Base-by-base conservation (phyloP, 2,888 invertebrate genomes). In the Piscicola geometra region DNA sequence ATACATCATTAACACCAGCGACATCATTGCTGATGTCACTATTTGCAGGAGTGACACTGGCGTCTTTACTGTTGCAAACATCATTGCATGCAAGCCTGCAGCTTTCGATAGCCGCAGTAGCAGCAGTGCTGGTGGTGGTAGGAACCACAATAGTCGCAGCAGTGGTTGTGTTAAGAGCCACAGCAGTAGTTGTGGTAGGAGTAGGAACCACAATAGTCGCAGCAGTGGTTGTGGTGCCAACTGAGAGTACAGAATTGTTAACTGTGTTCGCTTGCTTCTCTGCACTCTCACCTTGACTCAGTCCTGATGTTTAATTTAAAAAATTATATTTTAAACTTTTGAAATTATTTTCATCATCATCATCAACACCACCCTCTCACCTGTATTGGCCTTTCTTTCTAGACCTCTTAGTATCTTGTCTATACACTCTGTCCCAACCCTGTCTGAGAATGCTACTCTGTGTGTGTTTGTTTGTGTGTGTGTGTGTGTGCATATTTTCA, bases 401-500 rank as follows among this genome's bases (percentile, higher is more conserved):
- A 68, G 68, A 28, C 36, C 18, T 68, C 32, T 36, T 3, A 68
- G 3, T 2, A 32, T 68, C 5, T 68, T 68, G 18, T 35, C 68
- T 18, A 68, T 32, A 18, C 68, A 15, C 18, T 28, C 33, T 68
- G 21, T 30, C 18, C 21, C 36, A 32, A 5, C 36, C 36, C 30
- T 35, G 2, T 30, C 32, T 30, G 25, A 32, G 18, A 35, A 35
- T 9, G 33, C 36, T 5, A 21, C 36, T 18, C 68, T 68, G 21
- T 32, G 28, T 28, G 30, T 68, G 41, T 41, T 5, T 41, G 5
- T 41, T 5, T 41, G 41, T 41, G 69, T 68, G 33, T 68, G 5
- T 68, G 33, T 68, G 69, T 68, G 33, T 68, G 69, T 68, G 33
- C 33, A n/a, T 68, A 33, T 69, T 1, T 69, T 5, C n/a, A n/a